Base-by-base conservation (phyloP, 1,140 invertebrate species). In the Hypsibius dujardini region DNA sequence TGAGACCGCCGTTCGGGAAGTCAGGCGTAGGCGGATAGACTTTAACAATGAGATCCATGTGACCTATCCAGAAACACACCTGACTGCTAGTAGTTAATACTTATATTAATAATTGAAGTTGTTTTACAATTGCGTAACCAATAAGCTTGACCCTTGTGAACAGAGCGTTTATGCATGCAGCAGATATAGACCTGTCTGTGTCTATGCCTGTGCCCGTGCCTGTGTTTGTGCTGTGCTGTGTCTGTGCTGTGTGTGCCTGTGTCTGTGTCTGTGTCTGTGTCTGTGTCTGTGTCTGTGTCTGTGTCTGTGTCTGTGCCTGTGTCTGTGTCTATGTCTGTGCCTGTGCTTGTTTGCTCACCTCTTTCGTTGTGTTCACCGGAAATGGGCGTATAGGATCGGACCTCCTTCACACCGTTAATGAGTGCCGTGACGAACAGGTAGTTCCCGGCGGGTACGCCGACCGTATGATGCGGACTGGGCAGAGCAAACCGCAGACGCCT, bases 331-430 rank as follows among this genome's bases (percentile, higher is more conserved):
- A 7, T n/a, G 28, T 28, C 28, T 28, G 28, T 28, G 28, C 28
- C 28, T 28, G 28, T 28, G 28, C 28, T 0, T n/a, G n/a, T 56
- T 12, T 7, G 50, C 50, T 7, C n/a, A 56, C 50, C 50, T 56
- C 50, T 7, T n/a, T 56, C 50, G 50, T 56, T 56, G 50, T 7
- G 50, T 12, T 56, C 50, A 28, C 28, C 28, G 42, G 12, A 12
- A 67, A 67, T 67, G 42, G 62, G 62, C 42, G 62, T 67, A 42
- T 67, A 67, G 7, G 42, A 67, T 42, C 62, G 62, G 12, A 42
- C 45, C 45, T 67, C 62, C 42, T 12, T 12, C 45, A 15, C 45
- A 7, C 62, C 62, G 62, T 67, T 45, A 42, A 67, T 45, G 7
- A 7, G 3, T 15, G 42, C 62, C 12, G 62, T 67, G 3, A 67